Conservation (phyloP, 1,140 invertebrate species). For the Cotesia typhae region DNA sequence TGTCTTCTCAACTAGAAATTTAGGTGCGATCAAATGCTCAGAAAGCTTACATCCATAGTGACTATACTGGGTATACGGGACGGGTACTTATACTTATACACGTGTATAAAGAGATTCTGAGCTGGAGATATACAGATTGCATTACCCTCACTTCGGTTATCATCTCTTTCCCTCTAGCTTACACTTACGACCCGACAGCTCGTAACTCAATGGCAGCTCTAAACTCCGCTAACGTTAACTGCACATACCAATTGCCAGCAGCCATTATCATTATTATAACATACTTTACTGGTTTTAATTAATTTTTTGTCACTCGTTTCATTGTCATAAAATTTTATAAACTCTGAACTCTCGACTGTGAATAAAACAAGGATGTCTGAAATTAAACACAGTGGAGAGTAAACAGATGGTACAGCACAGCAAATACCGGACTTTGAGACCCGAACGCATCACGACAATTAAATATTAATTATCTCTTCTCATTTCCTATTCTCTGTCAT, state of each 20-base stretch:
- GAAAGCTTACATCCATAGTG: conserved; percentile 5
- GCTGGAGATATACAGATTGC: not conserved
- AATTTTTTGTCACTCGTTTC: too few relatives aligned
- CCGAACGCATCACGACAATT: conserved; percentile 3
- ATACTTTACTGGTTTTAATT: not conserved
- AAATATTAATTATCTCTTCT: conserved; percentile 32
- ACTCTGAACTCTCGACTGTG: not conserved
- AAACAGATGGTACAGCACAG: conserved; percentile 6
- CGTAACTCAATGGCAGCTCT: conserved; percentile 28
- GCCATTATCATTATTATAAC: too few relatives aligned
- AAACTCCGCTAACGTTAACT: not conserved
- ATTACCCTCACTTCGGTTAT: conserved; percentile 21
- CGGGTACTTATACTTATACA: not conserved
- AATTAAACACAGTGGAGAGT: conserved; percentile 21
- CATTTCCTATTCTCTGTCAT: conserved; percentile 6
- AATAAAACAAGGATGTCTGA: not conserved
- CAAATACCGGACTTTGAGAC: conserved; percentile 29
- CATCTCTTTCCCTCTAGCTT: not conserved
- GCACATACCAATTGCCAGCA: not conserved
- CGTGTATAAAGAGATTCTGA: not conserved
- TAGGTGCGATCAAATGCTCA: conserved; percentile 19
- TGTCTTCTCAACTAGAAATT: conserved; percentile 34
- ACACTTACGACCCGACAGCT: conserved; percentile 4
- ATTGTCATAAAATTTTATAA: not conserved
- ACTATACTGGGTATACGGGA: not conserved